Percentiles rank a stretch among this genome's conserved stretches.
Evolutionary conservation across 2,888 invertebrate genomes (phyloP).

Genomic region (Chalcis sispes): DNA sequence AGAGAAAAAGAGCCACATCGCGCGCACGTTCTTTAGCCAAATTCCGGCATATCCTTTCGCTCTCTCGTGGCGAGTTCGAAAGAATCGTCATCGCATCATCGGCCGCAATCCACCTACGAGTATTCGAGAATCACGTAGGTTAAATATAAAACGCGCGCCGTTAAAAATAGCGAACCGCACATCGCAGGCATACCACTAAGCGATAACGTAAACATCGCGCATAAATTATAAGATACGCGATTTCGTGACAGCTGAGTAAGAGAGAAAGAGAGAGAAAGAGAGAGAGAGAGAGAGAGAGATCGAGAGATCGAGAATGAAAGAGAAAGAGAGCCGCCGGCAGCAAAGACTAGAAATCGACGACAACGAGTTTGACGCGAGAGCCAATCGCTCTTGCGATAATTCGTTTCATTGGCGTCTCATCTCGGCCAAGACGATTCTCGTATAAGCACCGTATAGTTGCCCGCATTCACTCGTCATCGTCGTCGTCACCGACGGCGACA

Average conservation of each 20-base stretch:
- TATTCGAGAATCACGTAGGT: neutral
- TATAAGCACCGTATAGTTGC: too few relatives aligned
- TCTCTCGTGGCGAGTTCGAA: neutral
- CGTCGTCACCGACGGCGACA: too few relatives aligned
- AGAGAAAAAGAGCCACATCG: too few relatives aligned
- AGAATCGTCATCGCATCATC: neutral
- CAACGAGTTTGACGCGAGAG: too few relatives aligned
- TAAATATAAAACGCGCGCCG: conserved; percentile 7
- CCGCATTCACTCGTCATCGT: too few relatives aligned
- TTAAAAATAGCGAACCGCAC: conserved; percentile 19
- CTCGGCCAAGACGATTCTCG: neutral
- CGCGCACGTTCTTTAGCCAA: too few relatives aligned
- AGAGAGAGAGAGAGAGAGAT: too few relatives aligned
- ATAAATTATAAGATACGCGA: conserved; percentile 20
- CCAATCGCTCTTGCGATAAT: too few relatives aligned
- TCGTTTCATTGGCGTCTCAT: neutral
- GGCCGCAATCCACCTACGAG: neutral
- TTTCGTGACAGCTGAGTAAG: neutral
- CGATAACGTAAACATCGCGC: conserved; percentile 7
- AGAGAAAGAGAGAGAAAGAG: neutral
- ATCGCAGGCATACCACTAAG: too few relatives aligned
- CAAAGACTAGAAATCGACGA: too few relatives aligned
- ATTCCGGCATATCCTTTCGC: conserved; percentile 13
- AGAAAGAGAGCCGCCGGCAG: too few relatives aligned
- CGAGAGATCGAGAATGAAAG: too few relatives aligned